Percentiles rank a stretch among this genome's conserved stretches.
Conservation (phyloP, 2,113 vertebrate species). For the Orientallactaga bullata region DNA sequence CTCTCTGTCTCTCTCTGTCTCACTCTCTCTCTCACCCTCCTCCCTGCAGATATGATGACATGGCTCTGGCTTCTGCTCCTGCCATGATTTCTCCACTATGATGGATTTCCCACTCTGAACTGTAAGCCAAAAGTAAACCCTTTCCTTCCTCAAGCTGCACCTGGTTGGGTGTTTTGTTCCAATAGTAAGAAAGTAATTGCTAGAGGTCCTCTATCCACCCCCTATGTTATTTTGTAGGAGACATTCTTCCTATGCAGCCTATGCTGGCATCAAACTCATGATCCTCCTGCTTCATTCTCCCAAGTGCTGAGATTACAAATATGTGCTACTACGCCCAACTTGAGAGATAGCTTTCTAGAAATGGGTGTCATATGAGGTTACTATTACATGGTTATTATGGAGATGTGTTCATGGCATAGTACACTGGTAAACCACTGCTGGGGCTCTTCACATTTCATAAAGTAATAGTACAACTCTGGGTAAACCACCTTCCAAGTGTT, state of each 20-base stretch:
- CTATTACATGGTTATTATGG: background rate
- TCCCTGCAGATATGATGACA: no score
- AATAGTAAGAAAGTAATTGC: no score
- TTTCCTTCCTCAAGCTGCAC: no score
- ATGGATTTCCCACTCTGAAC: no score
- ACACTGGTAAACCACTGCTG: background rate
- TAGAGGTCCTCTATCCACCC: no score
- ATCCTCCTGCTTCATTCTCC: background rate
- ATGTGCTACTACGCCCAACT: background rate
- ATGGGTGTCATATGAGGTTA: background rate
- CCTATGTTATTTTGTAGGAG: no score
- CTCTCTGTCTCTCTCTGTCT: no score
- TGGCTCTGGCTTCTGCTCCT: no score
- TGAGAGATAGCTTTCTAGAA: constrained; percentile 6
- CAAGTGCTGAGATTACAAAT: background rate
- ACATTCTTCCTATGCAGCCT: background rate
- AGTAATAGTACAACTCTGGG: background rate
- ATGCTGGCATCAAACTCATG: background rate
- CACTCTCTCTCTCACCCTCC: no score
- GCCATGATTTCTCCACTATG: no score
- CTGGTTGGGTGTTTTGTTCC: no score
- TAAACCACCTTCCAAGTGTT: background rate
- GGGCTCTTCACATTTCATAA: background rate
- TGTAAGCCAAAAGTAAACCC: no score
- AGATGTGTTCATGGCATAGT: background rate